Conservation (phyloP, 1,140 invertebrate genomes). For the Macrostomum lignano region DNA sequence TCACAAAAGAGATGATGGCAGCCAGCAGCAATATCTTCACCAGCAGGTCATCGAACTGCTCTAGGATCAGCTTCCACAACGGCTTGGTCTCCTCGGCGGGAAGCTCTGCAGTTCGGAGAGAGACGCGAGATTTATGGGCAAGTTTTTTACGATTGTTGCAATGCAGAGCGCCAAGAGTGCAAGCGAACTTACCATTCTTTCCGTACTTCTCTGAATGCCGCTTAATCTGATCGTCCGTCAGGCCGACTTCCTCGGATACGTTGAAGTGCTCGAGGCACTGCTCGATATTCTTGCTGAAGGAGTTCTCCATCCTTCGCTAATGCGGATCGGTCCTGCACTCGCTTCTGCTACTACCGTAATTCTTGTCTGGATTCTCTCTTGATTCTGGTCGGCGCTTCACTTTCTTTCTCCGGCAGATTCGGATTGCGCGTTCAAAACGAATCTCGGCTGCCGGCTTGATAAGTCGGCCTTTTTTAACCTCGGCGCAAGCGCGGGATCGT, state of each 20-base stretch:
- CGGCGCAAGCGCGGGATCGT: too few species aligned
- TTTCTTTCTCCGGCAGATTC: too few species aligned
- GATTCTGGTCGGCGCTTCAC: too few species aligned
- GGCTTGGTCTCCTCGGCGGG: conserved; percentile 5
- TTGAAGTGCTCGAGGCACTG: conserved; percentile 1
- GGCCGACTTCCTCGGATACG: conserved; percentile 5
- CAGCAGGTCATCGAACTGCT: conserved; percentile 99
- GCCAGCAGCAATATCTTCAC: conserved; percentile 99
- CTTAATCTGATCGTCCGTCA: conserved; percentile 5
- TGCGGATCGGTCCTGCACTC: too few species aligned
- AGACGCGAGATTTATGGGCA: not conserved
- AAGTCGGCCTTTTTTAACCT: too few species aligned
- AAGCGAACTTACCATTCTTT: not conserved
- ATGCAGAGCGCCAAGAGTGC: too few species aligned
- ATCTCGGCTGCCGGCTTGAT: too few species aligned
- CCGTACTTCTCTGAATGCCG: not conserved
- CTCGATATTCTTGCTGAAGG: not conserved
- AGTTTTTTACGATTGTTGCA: not conserved
- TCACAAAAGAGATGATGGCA: conserved; percentile 99
- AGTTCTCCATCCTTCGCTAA: conserved; percentile 5
- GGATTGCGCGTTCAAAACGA: too few species aligned
- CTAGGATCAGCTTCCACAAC: conserved; percentile 90
- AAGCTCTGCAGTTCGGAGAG: not conserved
- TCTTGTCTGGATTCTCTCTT: too few species aligned
- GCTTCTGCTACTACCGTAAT: too few species aligned